A percentile compares a stretch with the other conserved stretches of the same genome.
phyloP scores from a whole-genome alignment of 2,797 vertebrate genomes.

The Adrianichthys oophorus region DNA sequence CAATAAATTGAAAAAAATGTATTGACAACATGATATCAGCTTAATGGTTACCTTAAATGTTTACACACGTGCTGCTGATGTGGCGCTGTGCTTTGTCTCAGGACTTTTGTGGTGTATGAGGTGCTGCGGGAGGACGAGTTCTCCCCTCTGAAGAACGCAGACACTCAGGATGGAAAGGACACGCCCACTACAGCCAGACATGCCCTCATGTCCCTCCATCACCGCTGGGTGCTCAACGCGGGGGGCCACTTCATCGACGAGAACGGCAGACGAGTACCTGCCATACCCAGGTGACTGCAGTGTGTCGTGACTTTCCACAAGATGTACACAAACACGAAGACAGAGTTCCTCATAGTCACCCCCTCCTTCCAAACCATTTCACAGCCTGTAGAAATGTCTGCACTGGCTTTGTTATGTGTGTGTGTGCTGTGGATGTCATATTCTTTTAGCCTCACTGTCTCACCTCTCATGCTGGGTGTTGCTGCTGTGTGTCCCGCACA shows the following conservation, averaged over 20 bases:
- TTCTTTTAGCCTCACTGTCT: constrained; percentile 49
- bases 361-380: neutral
- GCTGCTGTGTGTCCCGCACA: constrained; percentile 83
- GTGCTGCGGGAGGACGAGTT: constrained; percentile 96
- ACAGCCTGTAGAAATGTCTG: constrained; percentile 24
- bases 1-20: too few relatives aligned
- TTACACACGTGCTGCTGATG: too few relatives aligned
- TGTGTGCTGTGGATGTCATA: constrained; percentile 31
- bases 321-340: constrained; percentile 3
- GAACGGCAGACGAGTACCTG: constrained; percentile 88
- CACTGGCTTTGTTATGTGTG: constrained; percentile 18
- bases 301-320: constrained; percentile 1
- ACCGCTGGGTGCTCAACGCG: constrained; percentile 95
- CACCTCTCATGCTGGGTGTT: constrained; percentile 65
- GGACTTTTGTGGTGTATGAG: constrained; percentile 93
- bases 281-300: constrained; percentile 88
- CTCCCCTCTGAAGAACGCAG: constrained; percentile 94
- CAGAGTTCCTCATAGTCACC: neutral
- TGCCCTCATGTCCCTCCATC: constrained; percentile 92
- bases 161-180: constrained; percentile 95
- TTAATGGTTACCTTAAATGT: too few relatives aligned
- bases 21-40: too few relatives aligned
- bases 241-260: constrained; percentile 95
- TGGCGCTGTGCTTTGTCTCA: constrained; percentile 41
- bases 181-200: constrained; percentile 93